Evolutionary conservation across 2,113 vertebrate genomes (phyloP).

Genomic region (Tautogolabrus adspersus): DNA sequence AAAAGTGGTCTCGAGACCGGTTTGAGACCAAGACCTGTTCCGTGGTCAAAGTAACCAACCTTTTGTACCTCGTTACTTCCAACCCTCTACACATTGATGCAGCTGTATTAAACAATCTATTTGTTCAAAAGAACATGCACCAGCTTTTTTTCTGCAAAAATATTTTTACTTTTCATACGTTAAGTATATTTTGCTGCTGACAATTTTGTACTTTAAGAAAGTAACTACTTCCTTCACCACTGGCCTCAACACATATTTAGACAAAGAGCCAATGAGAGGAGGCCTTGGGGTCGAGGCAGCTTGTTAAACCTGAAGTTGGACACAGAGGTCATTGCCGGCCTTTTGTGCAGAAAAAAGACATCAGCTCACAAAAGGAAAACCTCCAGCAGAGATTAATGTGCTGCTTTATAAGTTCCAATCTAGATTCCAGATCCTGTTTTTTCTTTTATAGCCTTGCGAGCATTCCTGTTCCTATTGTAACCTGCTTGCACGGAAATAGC

Average conservation of each 20-base stretch:
- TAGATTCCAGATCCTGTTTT: conserved; percentile 80
- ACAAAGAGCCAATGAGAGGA: conserved; percentile 39
- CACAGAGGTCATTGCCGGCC: conserved; percentile 54
- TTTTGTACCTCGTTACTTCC: too few species aligned
- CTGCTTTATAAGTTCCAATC: conserved; percentile 76
- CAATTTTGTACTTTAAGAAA: not conserved
- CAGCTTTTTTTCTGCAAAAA: not conserved
- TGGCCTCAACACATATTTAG: conserved; percentile 31
- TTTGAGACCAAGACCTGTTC: too few species aligned
- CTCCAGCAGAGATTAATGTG: conserved; percentile 80
- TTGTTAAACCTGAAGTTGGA: conserved; percentile 49
- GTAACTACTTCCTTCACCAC: not conserved
- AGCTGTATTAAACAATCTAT: too few species aligned
- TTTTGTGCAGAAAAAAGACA: conserved; percentile 22
- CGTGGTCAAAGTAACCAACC: too few species aligned
- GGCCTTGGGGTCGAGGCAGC: conserved; percentile 30
- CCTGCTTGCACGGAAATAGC: conserved; percentile 75
- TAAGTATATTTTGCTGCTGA: not conserved
- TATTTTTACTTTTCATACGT: not conserved
- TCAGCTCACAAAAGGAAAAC: conserved; percentile 68
- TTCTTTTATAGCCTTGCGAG: conserved; percentile 73
- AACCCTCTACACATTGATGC: too few species aligned
- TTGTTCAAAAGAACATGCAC: too few species aligned
- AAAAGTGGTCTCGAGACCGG: too few species aligned
- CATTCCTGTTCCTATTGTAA: conserved; percentile 78